Base-by-base conservation (phyloP, 37 sponge, comb jelly and placozoan species). In the Halichondria panicea region DNA sequence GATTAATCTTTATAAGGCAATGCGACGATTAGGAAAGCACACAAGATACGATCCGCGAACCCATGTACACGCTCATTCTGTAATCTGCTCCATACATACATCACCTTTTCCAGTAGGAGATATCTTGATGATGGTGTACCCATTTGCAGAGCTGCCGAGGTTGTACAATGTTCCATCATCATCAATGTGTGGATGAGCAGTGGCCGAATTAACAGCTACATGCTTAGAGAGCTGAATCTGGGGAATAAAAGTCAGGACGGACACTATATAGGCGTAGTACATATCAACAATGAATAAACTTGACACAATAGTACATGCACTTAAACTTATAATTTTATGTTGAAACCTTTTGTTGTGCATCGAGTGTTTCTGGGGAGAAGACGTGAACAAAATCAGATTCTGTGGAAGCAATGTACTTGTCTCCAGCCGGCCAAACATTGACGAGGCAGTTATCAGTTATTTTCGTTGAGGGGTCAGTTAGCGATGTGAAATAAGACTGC, bases 181-280 rank as follows among this genome's bases (percentile, higher is more conserved):
- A 25, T 74, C 75, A 32, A 40, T 28, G 61, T 74, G 75, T 19
- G 75, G 40, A 38, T 74, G 75, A 74, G 62, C 61, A 44, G 75
- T 74, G 41, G 75, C 75, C 25, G 1, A 15, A 38, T 74, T 74
- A n/a, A 74, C 61, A 38, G 75, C 75, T 60, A 74, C 44, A 39
- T 74, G 59, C 28, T 71, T 53, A 0, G 72, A 71, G 19, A 71
- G 25, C 43, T 74, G 39, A 32, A 60, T 57, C 75, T 74, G 40
- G 21, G 8, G 35, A 63, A 24, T 8, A 9, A 60, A 28, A 60
- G 15, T n/a, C n/a, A n/a, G n/a, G n/a, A n/a, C n/a, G n/a, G n/a
- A n/a, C n/a, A n/a, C n/a, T n/a, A n/a, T n/a, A n/a, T n/a, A n/a
- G n/a, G n/a, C n/a, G n/a, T n/a, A n/a, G n/a, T n/a, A n/a, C n/a